Evolutionary conservation across 1,140 invertebrate species (phyloP).

Genomic region (Pseudoatta argentina): DNA sequence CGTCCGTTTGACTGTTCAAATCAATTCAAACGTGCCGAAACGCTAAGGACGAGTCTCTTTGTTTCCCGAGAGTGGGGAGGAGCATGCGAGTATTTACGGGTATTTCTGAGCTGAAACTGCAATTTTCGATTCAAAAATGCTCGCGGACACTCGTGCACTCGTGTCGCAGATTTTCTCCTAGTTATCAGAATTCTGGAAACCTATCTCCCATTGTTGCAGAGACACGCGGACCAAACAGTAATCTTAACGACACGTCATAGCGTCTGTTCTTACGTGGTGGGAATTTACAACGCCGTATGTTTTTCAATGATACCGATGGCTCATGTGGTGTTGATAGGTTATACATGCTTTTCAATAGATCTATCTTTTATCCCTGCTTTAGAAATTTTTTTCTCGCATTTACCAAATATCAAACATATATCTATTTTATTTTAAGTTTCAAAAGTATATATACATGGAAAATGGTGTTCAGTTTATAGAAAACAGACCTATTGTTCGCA

Average conservation of each 20-base stretch:
- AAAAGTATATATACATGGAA: too few relatives aligned
- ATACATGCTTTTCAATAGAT: neutral
- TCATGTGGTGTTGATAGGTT: constrained; percentile 1
- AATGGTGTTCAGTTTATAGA: too few relatives aligned
- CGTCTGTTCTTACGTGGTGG: neutral
- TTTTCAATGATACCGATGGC: neutral
- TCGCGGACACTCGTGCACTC: neutral
- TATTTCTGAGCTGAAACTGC: neutral
- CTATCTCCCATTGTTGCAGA: neutral
- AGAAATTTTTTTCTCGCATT: too few relatives aligned
- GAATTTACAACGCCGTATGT: neutral
- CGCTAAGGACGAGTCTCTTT: too few relatives aligned
- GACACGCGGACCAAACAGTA: neutral
- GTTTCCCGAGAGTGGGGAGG: neutral
- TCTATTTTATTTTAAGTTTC: too few relatives aligned
- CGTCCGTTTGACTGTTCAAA: neutral
- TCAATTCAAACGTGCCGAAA: neutral
- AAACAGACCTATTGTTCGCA: too few relatives aligned
- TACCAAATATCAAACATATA: too few relatives aligned
- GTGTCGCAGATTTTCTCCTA: neutral
- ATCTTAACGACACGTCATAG: neutral
- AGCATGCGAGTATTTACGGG: constrained; percentile 7
- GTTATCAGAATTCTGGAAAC: neutral
- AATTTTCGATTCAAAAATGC: constrained; percentile 2
- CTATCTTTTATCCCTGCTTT: too few relatives aligned